Evolutionary conservation across 2,797 vertebrate species (phyloP), one percentile per base, ranked within the genome.

Genomic region (Botia kubotai): DNA sequence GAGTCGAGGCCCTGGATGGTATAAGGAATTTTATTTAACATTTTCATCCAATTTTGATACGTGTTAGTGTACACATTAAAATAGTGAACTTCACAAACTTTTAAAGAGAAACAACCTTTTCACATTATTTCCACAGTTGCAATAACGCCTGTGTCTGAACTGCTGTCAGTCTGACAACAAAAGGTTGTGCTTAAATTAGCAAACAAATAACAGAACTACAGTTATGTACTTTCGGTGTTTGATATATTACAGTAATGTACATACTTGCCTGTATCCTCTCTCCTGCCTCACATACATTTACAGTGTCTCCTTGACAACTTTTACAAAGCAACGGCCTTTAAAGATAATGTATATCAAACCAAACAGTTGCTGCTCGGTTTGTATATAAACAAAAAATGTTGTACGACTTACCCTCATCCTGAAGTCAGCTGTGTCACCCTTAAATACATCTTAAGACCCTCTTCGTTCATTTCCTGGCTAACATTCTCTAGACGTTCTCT

Each of bases 11-110:
- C 68, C 26, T 80, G 66, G 50, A 5, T 69, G 74, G 58, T 71
- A 72, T 23, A 68, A 77, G 74, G 79, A 77, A 65, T 77, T 84
- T 81, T 83, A 83, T 80, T 80, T 39, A 21, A 83, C 73, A 77
- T 82, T 82, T 39, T 72, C 69, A 71, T 72, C 60, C 75, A 73
- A 36, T 60, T 26, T 48, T 33, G 80, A 75, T 43, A 75, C 63
- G 50, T 73, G 29, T 50, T 21, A 76, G 68, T 80, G 73, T 81
- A 84, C 70, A 84, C 79, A 84, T 58, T 81, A 60, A 76, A 75
- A 83, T 72, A 79, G 57, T 67, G 55, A 76, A 80, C 80, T 63
- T 77, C 79, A 84, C 79, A 84, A 69, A 84, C 26, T 58, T 77
- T 26, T 39, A 70, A 82, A 52, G 72, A 52, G 72, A 76, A 70